Base-by-base conservation (phyloP, 2,797 vertebrate species). In the Coilia nasus region DNA sequence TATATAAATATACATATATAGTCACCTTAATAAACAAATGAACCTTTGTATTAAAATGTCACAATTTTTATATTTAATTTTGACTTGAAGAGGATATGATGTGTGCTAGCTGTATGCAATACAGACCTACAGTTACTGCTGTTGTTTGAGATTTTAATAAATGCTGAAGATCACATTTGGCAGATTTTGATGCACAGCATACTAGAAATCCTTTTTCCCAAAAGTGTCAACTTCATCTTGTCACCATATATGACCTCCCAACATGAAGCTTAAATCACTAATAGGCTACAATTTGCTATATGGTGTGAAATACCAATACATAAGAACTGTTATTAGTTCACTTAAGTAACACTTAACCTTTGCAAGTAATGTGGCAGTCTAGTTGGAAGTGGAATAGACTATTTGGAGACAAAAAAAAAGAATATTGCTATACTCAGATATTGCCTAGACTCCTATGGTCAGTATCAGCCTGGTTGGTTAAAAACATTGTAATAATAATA, bases 111-210 rank as follows among this genome's bases (percentile, higher is more conserved):
- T 94, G 93, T 96, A 94, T 94, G 94, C 94, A 93, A 95, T 94
- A 94, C 71, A 84, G 94, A 94, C 94, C 92, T 95, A 92, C 93
- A 92, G 94, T 95, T 94, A 95, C 93, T 95, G 93, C 95, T 96
- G 95, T 95, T 95, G 90, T 96, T 96, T 95, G 95, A 95, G 93
- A 94, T 94, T 96, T 96, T 96, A 96, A 93, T 96, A 96, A 96
- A 95, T 95, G 94, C 94, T 95, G 92, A 92, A 94, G 90, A 93
- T 96, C 92, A 95, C 93, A 93, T 92, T 83, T 94, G 71, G 35
- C 71, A 78, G 19, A 78, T 78, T 44, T 78, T 78, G 15, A 44
- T 78, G 71, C 19, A 6, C 71, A 41, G 15, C 67, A 75, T 41
- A 17, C 14, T 75, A 75, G 14, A 75, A 17, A 59, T 59, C 1